Percentiles rank a stretch among this genome's conserved stretches.
Evolutionary conservation across 2,888 invertebrate species (phyloP).

Genomic region (Trichopria drosophilae): DNA sequence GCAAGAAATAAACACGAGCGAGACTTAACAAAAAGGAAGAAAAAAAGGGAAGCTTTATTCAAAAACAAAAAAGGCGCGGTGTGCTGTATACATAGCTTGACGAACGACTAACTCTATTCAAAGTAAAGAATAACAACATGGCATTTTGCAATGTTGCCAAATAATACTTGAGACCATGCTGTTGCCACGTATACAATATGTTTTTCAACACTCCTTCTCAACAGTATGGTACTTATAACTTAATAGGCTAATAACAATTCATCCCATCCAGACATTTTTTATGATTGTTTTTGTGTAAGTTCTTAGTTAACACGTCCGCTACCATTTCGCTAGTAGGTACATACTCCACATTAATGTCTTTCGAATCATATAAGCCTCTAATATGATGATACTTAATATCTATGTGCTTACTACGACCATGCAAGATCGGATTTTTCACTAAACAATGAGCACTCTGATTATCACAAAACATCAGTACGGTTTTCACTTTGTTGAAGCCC

Average conservation of each 20-base stretch:
- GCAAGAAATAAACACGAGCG: no score
- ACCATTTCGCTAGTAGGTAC: conserved; percentile 2
- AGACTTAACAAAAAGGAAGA: no score
- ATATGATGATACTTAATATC: background rate
- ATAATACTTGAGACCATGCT: no score
- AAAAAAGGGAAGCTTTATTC: no score
- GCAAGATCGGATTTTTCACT: background rate
- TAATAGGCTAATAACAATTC: background rate
- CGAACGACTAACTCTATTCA: no score
- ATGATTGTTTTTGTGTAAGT: background rate
- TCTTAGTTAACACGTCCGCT: background rate
- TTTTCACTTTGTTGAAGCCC: background rate
- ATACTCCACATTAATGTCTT: background rate
- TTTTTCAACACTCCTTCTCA: conserved; percentile 4
- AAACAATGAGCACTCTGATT: conserved; percentile 1
- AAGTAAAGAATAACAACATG: no score
- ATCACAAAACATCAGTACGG: background rate
- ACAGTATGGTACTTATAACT: conserved; percentile 1
- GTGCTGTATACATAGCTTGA: no score
- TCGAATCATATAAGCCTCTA: background rate
- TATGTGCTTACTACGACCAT: no score
- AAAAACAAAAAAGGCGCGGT: no score
- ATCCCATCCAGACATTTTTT: background rate
- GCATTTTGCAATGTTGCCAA: no score
- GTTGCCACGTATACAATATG: no score